These are phyloP conservation scores for Grammomys surdaster DNA, from an alignment of 2,113 vertebrate species.

Conservation along the genomic window DNA sequence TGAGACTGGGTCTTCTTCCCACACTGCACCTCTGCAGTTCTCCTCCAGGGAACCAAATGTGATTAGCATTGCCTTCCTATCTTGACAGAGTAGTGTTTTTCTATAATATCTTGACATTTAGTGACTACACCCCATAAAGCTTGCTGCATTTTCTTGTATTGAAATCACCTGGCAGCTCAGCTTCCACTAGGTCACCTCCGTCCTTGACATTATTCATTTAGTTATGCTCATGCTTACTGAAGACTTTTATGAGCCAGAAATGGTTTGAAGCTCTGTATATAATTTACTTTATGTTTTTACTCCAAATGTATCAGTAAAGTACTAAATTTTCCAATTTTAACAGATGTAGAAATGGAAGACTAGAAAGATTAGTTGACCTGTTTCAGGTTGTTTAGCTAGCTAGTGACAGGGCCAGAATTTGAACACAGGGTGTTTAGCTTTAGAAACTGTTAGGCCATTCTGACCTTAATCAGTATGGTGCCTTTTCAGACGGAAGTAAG, in stretches of 20 bases:
- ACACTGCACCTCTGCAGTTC: neutral
- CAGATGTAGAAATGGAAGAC: constrained; percentile 16
- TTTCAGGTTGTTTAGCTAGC: neutral
- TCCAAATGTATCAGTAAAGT: neutral
- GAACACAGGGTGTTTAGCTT: neutral
- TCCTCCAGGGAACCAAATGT: neutral
- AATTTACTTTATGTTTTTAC: constrained; percentile 16
- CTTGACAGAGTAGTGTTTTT: neutral
- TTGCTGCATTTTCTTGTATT: neutral
- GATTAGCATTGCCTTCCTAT: neutral
- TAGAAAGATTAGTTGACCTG: neutral
- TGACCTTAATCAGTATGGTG: neutral
- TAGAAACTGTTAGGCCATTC: neutral
- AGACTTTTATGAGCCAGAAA: neutral
- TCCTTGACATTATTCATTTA: constrained; percentile 17
- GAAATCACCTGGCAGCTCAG: neutral
- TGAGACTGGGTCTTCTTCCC: neutral
- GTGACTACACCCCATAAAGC: neutral
- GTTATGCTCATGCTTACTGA: neutral
- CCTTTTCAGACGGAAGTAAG: neutral
- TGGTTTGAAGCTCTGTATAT: neutral
- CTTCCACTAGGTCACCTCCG: neutral
- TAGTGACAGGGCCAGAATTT: neutral
- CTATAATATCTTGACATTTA: constrained; percentile 19
- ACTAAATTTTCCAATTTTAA: constrained; percentile 44